These are phyloP conservation scores for Rattus norvegicus DNA, from an alignment of 2,113 vertebrate genomes.

Conservation along the genomic window GRCr8 NC_086038.1:6874001-6874500, in stretches of 20 bases:
- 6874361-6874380: background rate
- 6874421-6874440: background rate
- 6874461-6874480: background rate
- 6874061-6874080: conserved; percentile 57
- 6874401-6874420: conserved; percentile 28
- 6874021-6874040: conserved; percentile 89
- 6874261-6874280: conserved; percentile 31
- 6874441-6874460: background rate
- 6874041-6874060: conserved; percentile 96
- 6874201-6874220: conserved; percentile 29
- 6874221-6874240: conserved; percentile 57
- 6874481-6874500: background rate
- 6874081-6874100: background rate
- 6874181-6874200: conserved; percentile 39
- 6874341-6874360: conserved; percentile 32
- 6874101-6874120: conserved; percentile 31
- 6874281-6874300: conserved; percentile 5
- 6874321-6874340: background rate
- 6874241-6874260: background rate
- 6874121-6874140: background rate
- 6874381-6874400: background rate
- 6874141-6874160: conserved; percentile 32
- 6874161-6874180: background rate
- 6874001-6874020: conserved; percentile 74
- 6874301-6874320: background rate